phyloP scores from a whole-genome alignment of 2,113 vertebrate species.

The Syngnathus scovelli region DNA sequence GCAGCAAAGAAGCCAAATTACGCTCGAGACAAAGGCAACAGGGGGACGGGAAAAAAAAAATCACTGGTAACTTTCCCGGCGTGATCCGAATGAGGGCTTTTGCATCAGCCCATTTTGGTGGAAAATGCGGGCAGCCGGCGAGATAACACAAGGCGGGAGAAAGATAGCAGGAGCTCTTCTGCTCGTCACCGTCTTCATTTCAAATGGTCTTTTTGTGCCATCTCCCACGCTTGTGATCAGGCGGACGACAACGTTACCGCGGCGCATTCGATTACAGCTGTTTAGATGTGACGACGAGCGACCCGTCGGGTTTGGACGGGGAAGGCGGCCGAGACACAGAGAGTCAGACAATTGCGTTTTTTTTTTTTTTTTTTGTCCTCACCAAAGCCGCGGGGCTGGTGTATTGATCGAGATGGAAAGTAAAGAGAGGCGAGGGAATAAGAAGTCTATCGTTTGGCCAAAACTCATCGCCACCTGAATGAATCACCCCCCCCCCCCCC shows the following conservation, averaged over 20 bases:
- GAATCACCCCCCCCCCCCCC: constrained; percentile 51
- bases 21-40: constrained; percentile 17
- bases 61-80: constrained; percentile 44
- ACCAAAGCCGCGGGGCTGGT: constrained; percentile 46
- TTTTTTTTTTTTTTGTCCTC: constrained; percentile 42
- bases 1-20: constrained; percentile 24
- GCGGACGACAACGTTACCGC: constrained; percentile 45
- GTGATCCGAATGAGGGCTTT: constrained; percentile 14
- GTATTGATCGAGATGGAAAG: constrained; percentile 44
- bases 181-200: constrained; percentile 29
- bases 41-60: constrained; percentile 31
- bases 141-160: constrained; percentile 28
- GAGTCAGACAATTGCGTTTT: constrained; percentile 10
- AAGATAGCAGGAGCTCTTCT: constrained; percentile 24
- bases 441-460: constrained; percentile 58
- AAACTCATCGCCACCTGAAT: constrained; percentile 47
- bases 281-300: constrained; percentile 58
- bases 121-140: constrained; percentile 14
- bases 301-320: constrained; percentile 33
- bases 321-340: constrained; percentile 37
- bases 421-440: neutral
- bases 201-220: constrained; percentile 44
- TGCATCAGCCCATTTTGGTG: constrained; percentile 8
- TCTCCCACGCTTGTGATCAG: constrained; percentile 57
- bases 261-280: constrained; percentile 63